Conservation (phyloP, 2,797 vertebrate species). For the Hirundo rustica region DNA sequence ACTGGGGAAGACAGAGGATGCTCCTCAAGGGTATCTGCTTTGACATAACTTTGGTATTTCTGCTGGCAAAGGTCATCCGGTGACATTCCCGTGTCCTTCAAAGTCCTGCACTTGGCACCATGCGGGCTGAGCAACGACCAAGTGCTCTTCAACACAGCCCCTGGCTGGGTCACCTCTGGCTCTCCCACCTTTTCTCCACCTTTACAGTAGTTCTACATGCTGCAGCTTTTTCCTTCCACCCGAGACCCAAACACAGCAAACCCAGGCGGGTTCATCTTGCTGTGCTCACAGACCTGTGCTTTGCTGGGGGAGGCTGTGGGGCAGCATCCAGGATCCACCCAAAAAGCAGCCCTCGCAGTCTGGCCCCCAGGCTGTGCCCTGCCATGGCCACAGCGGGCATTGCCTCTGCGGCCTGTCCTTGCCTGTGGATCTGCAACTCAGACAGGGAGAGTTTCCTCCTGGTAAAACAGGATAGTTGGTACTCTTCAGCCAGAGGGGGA, state of each 20-base stretch:
- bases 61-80: neutral
- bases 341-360: rapidly evolving
- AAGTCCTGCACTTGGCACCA: neutral
- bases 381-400: neutral
- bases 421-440: rapidly evolving
- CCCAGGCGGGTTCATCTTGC: neutral
- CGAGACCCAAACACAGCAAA: neutral
- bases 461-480: neutral
- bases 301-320: neutral
- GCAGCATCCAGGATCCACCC: no score
- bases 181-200: neutral
- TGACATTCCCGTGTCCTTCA: neutral
- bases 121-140: rapidly evolving
- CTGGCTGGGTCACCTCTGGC: neutral
- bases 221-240: neutral
- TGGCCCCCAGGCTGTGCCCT: neutral
- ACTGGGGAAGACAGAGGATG: neutral
- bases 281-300: neutral
- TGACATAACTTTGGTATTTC: neutral
- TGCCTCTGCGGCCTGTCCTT: neutral
- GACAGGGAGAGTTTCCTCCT: neutral
- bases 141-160: neutral
- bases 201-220: neutral
- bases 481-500: neutral
- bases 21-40: neutral